Conservation (phyloP, 2,888 invertebrate genomes). For the Pheosia tremula region DNA sequence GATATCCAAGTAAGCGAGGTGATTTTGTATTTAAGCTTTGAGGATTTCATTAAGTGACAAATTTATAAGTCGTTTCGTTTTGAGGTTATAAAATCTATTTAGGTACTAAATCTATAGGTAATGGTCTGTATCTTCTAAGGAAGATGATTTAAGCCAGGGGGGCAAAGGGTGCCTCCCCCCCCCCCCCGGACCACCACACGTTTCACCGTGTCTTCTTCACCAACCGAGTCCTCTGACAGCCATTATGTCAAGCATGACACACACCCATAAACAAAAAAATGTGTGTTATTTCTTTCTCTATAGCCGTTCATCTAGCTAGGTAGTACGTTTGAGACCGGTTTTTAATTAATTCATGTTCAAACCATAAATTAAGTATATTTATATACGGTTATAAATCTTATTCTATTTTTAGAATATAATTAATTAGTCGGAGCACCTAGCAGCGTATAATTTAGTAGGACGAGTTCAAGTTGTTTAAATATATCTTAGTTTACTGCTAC, state of each 20-base stretch:
- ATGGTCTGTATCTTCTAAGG: too few species aligned
- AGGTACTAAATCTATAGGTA: too few species aligned
- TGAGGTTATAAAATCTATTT: too few species aligned
- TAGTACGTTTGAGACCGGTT: neutral
- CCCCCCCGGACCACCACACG: too few species aligned
- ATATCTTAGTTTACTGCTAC: conserved; percentile 27
- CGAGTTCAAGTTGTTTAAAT: neutral
- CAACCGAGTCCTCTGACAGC: too few species aligned
- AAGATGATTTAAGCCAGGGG: too few species aligned
- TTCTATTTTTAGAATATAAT: neutral
- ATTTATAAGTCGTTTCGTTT: too few species aligned
- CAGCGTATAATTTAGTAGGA: neutral
- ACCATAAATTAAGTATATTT: neutral
- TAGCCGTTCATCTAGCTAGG: too few species aligned
- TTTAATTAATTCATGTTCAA: neutral
- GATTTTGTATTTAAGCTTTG: conserved; percentile 12
- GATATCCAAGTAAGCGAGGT: conserved; percentile 18
- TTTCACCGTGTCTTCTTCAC: too few species aligned
- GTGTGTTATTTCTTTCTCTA: neutral
- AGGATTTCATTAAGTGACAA: neutral
- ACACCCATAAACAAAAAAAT: too few species aligned
- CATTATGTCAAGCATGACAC: too few species aligned
- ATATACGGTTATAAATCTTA: neutral
- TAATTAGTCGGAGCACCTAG: neutral
- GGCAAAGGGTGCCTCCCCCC: too few species aligned